These are phyloP conservation scores for Agrochola macilenta DNA, from an alignment of 2,888 invertebrate species.

Conservation along the genomic window DNA sequence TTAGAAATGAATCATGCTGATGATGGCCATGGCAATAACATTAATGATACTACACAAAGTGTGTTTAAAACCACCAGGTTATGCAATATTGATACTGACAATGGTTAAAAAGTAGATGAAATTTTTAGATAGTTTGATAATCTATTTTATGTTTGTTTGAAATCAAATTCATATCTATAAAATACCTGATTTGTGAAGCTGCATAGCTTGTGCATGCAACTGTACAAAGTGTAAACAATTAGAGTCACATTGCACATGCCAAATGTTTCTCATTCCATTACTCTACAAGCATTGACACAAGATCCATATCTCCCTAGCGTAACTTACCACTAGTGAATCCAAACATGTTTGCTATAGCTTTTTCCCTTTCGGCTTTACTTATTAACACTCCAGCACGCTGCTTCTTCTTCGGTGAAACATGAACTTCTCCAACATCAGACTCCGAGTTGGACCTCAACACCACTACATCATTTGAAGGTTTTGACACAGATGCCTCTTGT, in stretches of 20 bases:
- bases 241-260: slow-evolving; percentile 15
- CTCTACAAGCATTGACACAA: slow-evolving; percentile 42
- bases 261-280: slow-evolving; percentile 21
- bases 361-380: slow-evolving; percentile 72
- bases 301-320: slow-evolving; percentile 38
- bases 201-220: background rate
- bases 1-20: background rate
- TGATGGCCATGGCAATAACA: background rate
- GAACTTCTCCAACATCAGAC: slow-evolving; percentile 64
- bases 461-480: slow-evolving; percentile 67
- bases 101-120: slow-evolving; percentile 1
- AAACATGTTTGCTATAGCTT: slow-evolving; percentile 80
- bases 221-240: background rate
- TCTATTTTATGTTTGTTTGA: background rate
- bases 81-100: background rate
- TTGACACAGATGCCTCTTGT: slow-evolving; percentile 24
- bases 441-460: slow-evolving; percentile 77
- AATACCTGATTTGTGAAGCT: slow-evolving; percentile 9
- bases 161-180: background rate
- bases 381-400: slow-evolving; percentile 39
- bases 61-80: slow-evolving; percentile 7
- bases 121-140: background rate
- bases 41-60: background rate
- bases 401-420: slow-evolving; percentile 49
- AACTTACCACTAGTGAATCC: slow-evolving; percentile 86